Evolutionary conservation across 2,113 vertebrate genomes (phyloP).

Genomic region (Gyps fulvus): DNA sequence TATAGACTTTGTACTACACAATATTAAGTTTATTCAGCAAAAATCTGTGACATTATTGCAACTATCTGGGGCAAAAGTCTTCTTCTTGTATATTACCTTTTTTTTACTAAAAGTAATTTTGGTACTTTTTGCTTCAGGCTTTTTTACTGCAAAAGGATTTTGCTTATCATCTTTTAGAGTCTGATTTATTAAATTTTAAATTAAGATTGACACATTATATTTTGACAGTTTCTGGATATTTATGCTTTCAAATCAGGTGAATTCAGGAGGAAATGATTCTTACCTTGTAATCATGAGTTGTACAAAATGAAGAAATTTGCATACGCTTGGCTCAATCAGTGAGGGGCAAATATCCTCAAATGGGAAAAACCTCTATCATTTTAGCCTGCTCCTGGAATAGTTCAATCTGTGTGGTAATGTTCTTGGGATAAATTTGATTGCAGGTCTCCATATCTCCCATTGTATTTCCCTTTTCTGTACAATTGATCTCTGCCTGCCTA

Average conservation of each 20-base stretch:
- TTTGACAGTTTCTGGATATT: background rate
- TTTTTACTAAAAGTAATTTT: background rate
- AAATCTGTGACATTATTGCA: background rate
- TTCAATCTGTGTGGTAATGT: background rate
- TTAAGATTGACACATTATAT: background rate
- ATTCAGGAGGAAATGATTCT: background rate
- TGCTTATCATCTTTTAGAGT: background rate
- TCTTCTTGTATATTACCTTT: background rate
- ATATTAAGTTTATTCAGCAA: background rate
- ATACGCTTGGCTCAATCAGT: background rate
- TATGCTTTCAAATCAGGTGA: background rate
- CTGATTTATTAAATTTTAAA: background rate
- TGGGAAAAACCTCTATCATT: background rate
- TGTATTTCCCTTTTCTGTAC: background rate
- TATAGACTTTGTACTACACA: background rate
- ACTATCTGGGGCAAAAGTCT: background rate
- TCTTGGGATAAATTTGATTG: background rate
- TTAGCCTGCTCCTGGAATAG: background rate
- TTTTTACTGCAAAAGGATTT: background rate
- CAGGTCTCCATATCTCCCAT: background rate
- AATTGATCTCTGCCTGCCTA: background rate
- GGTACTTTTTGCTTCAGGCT: background rate
- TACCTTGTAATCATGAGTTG: background rate
- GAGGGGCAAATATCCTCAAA: background rate
- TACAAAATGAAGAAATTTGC: background rate